Base-by-base conservation (phyloP, 2,797 vertebrate species). In the Holocentrus rufus region DNA sequence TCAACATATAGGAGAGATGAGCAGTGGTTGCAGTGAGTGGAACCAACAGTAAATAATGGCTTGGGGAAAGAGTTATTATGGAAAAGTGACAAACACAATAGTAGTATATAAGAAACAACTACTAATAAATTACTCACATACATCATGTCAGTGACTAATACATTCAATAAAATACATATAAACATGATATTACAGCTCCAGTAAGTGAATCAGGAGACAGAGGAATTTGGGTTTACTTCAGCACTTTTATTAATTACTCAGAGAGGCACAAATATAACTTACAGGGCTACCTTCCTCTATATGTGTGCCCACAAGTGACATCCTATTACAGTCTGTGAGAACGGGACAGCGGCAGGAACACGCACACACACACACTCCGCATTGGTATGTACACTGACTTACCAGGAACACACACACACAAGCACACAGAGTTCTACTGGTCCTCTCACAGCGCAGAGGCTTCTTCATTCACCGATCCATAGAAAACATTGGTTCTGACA, bases 201-300 rank as follows among this genome's bases (percentile, higher is more conserved):
- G n/a, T n/a, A n/a, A n/a, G n/a, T n/a, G 30, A 82, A 69, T 42
- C 17, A 72, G 15, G 36, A 74, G 55, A 22, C 39, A 55, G 5
- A 62, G 30, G 9, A 0, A 8, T 52, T 17, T 1, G n/a, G 17
- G 31, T 74, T 76, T 84, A 78, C 71, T 89, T 90, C 80, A 93
- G 88, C 82, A 91, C 77, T 92, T 94, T 93, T 91, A 93, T 91
- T 93, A 78, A 85, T 92, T 89, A 92, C 85, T 92, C 74, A 89
- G 90, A 91, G 90, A 94, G 93, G 92, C 91, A 94, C 92, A 92
- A 80, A 88, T 89, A 90, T 85, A 85, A 77, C 82, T 87, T 87
- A 90, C 88, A 91, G 88, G 88, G 82, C 83, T 91, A 90, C 59
- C 60, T 76, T 89, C 79, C 55, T 74, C 87, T 90, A 84, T 4